These are phyloP conservation scores for Microplitis demolitor DNA, from an alignment of 1,140 invertebrate species.

Conservation along the genomic window DNA sequence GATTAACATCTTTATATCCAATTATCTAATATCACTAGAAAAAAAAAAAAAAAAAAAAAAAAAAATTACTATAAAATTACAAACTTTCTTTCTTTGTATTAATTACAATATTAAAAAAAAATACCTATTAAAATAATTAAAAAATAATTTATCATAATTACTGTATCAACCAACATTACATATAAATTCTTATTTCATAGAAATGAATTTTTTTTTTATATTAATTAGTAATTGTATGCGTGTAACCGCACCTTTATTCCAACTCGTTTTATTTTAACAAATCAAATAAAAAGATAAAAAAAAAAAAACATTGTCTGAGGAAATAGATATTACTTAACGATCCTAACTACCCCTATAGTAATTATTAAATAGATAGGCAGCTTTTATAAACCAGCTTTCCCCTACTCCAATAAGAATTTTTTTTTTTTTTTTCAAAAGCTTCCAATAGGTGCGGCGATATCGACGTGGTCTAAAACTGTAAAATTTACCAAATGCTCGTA, in stretches of 20 bases:
- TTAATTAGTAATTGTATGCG: background rate
- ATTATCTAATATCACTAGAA: too few relatives aligned
- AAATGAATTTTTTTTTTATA: too few relatives aligned
- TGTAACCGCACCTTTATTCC: slow-evolving; percentile 40
- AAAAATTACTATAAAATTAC: too few relatives aligned
- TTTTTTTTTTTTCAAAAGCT: background rate
- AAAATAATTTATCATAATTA: too few relatives aligned
- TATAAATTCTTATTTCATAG: too few relatives aligned
- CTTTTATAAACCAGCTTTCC: background rate
- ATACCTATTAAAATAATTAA: too few relatives aligned
- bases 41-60: too few relatives aligned
- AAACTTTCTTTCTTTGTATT: too few relatives aligned
- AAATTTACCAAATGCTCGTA: slow-evolving; percentile 47
- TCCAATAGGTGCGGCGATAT: slow-evolving; percentile 42
- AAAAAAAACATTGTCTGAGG: slow-evolving; percentile 43
- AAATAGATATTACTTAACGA: slow-evolving; percentile 58
- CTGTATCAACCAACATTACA: too few relatives aligned
- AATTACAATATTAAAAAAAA: too few relatives aligned
- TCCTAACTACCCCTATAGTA: slow-evolving; percentile 28
- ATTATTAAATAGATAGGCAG: background rate
- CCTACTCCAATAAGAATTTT: background rate
- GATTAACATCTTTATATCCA: too few relatives aligned
- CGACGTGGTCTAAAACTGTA: slow-evolving; percentile 47
- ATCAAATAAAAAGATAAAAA: slow-evolving; percentile 43
- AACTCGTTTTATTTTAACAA: slow-evolving; percentile 11